Percentiles rank a stretch among this genome's conserved stretches.
Evolutionary conservation across 2,888 invertebrate species (phyloP).

Genomic region (Calliscelio sp.): DNA sequence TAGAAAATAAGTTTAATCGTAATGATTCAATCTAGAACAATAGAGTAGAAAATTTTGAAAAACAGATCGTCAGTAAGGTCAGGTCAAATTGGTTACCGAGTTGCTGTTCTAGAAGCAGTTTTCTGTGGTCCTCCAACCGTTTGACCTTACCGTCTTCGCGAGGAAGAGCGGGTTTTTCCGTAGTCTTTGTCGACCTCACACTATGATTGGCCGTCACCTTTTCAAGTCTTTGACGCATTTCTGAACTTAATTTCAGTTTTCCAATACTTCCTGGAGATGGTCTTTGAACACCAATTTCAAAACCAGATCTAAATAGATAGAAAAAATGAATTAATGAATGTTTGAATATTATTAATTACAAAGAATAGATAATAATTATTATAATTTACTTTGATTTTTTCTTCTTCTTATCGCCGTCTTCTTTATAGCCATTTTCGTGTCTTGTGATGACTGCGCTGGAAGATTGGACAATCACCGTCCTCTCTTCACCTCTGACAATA

Average conservation of each 20-base stretch:
- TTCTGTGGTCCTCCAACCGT: constrained; percentile 94
- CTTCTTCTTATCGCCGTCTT: constrained; percentile 83
- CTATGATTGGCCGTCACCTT: constrained; percentile 96
- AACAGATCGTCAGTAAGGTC: constrained; percentile 42
- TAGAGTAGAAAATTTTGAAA: constrained; percentile 41
- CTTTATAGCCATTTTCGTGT: constrained; percentile 83
- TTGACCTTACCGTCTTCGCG: constrained; percentile 89
- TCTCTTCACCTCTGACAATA: constrained; percentile 70
- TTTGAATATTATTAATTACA: too few relatives aligned
- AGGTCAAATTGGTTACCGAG: constrained; percentile 86
- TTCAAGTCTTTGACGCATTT: constrained; percentile 96
- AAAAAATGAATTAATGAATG: too few relatives aligned
- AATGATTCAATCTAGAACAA: constrained; percentile 27
- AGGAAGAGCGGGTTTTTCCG: constrained; percentile 89
- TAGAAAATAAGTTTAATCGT: not conserved
- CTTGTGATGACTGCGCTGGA: constrained; percentile 74
- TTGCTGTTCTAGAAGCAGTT: constrained; percentile 94
- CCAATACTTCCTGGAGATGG: constrained; percentile 96
- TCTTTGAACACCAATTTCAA: constrained; percentile 93
- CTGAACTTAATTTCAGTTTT: constrained; percentile 95
- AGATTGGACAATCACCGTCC: constrained; percentile 76
- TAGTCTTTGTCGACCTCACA: constrained; percentile 92
- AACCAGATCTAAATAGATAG: constrained; percentile 87
- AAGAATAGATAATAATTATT: constrained; percentile 17
- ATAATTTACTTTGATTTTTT: constrained; percentile 83